A percentile compares a stretch with the other conserved stretches of the same genome.
These are phyloP conservation scores for Parambassis ranga DNA, from an alignment of 2,797 vertebrate species.

Conservation along the genomic window DNA sequence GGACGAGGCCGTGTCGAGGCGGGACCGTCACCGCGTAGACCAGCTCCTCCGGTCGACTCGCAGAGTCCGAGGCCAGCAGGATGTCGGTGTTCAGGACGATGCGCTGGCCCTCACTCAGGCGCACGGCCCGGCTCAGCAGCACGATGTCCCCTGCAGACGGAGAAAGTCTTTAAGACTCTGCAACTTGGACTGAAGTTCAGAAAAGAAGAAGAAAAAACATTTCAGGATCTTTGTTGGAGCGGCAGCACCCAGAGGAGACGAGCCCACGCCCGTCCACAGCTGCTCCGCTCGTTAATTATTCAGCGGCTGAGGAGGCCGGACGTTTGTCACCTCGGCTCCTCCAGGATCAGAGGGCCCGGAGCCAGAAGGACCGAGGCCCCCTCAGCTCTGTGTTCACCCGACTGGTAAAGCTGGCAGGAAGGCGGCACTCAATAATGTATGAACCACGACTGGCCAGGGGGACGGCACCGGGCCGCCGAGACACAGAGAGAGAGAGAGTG, in stretches of 20 bases:
- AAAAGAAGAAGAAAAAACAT: background rate
- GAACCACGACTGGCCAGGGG: background rate
- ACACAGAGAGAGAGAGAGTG: background rate
- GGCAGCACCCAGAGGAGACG: slow-evolving; percentile 19
- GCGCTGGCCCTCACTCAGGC: slow-evolving; percentile 90
- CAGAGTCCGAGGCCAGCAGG: slow-evolving; percentile 90
- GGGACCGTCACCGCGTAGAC: slow-evolving; percentile 84
- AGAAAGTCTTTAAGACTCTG: background rate
- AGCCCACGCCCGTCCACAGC: slow-evolving; percentile 54
- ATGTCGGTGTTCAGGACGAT: slow-evolving; percentile 92
- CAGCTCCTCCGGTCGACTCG: slow-evolving; percentile 87
- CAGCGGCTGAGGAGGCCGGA: slow-evolving; percentile 53
- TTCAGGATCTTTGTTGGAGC: no score
- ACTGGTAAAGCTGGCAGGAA: slow-evolving; percentile 63
- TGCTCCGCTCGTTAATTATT: slow-evolving; percentile 77
- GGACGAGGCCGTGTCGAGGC: slow-evolving; percentile 89
- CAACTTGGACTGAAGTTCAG: background rate
- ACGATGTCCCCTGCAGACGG: slow-evolving; percentile 82
- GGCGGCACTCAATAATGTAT: slow-evolving; percentile 70
- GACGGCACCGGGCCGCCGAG: no score
- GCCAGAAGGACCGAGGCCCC: slow-evolving; percentile 62
- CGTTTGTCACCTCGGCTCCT: slow-evolving; percentile 73
- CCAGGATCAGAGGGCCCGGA: slow-evolving; percentile 56
- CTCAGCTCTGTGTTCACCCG: slow-evolving; percentile 60
- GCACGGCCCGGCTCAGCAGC: slow-evolving; percentile 86